Conservation (phyloP, 2,888 invertebrate genomes). For the Nowickia ferox region DNA sequence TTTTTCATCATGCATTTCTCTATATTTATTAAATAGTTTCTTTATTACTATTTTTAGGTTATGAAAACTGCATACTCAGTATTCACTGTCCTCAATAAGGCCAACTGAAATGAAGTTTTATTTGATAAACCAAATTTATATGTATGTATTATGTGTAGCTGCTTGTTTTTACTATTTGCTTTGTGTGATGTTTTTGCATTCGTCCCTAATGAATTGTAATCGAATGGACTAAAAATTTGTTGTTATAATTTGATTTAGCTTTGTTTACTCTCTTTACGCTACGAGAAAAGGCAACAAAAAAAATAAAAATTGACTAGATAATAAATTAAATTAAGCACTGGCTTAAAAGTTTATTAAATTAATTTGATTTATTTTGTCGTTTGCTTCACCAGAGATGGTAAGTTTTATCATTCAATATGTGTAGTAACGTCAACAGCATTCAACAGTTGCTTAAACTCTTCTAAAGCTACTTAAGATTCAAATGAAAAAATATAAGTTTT, state of each 20-base stretch:
- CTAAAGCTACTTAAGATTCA: no score
- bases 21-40: not conserved
- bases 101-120: conserved; percentile 59
- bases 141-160: not conserved
- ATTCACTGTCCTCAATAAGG: conserved; percentile 76
- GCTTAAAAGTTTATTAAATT: conserved; percentile 51
- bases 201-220: not conserved
- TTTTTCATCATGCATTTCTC: no score
- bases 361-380: conserved; percentile 36
- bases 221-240: conserved; percentile 8
- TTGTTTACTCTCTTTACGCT: not conserved
- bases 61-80: conserved; percentile 78
- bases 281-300: no score
- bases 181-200: not conserved
- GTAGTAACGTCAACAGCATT: no score
- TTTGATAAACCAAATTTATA: not conserved
- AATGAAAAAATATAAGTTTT: no score
- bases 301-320: not conserved
- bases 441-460: no score
- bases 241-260: not conserved
- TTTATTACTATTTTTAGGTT: conserved; percentile 73
- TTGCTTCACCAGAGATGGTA: not conserved
- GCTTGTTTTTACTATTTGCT: not conserved
- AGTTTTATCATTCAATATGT: no score
- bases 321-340: conserved; percentile 45